phyloP scores from a whole-genome alignment of 2,888 invertebrate species.

The Cryptocheilus praepositus region DNA sequence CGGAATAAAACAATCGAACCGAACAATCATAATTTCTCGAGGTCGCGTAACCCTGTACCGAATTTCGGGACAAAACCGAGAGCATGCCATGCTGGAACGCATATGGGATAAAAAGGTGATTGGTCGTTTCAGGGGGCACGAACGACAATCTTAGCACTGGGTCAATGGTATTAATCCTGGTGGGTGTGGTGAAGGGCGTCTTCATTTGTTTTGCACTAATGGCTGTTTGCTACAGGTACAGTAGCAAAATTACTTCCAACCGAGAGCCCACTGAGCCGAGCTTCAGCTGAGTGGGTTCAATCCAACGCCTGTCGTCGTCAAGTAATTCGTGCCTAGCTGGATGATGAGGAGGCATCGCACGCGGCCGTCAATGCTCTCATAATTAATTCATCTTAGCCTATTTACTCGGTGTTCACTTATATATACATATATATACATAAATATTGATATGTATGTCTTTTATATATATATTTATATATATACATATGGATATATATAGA shows the following conservation, averaged over 20 bases:
- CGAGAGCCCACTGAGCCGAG: conserved; percentile 45
- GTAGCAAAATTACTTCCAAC: conserved; percentile 61
- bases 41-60: no score
- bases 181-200: conserved; percentile 93
- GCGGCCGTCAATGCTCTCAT: conserved; percentile 67
- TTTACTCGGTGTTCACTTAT: conserved; percentile 55
- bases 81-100: conserved; percentile 1
- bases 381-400: conserved; percentile 60
- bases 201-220: conserved; percentile 96
- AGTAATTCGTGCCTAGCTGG: conserved; percentile 69
- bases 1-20: no score
- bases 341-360: conserved; percentile 71
- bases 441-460: conserved; percentile 36
- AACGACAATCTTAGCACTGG: conserved; percentile 91
- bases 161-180: conserved; percentile 93
- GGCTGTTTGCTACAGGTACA: conserved; percentile 96
- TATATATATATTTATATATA: conserved; percentile 41
- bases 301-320: conserved; percentile 64
- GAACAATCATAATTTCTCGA: no score
- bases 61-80: no score
- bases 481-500: conserved; percentile 31
- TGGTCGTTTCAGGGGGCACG: conserved; percentile 81
- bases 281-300: conserved; percentile 52
- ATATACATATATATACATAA: conserved; percentile 33
- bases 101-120: conserved; percentile 46